Conservation (phyloP, 2,888 invertebrate genomes). For the Graphium colonna region DNA sequence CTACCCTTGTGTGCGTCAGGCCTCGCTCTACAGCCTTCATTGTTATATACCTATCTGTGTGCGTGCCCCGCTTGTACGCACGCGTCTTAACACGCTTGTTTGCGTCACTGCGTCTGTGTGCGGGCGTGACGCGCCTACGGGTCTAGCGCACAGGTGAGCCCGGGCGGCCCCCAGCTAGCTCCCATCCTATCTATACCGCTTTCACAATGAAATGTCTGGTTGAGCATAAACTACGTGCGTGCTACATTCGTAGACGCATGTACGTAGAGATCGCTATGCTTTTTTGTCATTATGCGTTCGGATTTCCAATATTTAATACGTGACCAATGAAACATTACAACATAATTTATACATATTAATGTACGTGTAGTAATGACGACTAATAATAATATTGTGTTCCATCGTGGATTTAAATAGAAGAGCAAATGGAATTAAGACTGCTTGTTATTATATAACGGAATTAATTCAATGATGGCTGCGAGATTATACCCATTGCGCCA, state of each 20-base stretch:
- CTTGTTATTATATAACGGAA: slow-evolving; percentile 4
- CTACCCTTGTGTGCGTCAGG: slow-evolving; percentile 31
- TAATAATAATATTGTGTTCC: too few species aligned
- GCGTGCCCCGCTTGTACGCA: slow-evolving; percentile 19
- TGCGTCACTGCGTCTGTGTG: slow-evolving; percentile 38
- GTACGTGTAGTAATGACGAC: too few species aligned
- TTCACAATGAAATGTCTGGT: slow-evolving; percentile 66
- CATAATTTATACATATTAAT: too few species aligned
- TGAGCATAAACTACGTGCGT: slow-evolving; percentile 64
- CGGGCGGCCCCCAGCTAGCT: slow-evolving; percentile 58
- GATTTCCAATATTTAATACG: too few species aligned
- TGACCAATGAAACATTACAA: too few species aligned
- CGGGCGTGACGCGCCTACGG: slow-evolving; percentile 62
- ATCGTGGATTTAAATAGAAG: too few species aligned
- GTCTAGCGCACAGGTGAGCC: slow-evolving; percentile 69
- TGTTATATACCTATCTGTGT: slow-evolving; percentile 31
- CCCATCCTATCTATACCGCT: slow-evolving; percentile 58
- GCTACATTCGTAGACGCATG: slow-evolving; percentile 57
- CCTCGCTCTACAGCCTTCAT: slow-evolving; percentile 38
- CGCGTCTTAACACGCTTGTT: neutral
- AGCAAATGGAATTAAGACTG: too few species aligned
- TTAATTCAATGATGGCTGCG: slow-evolving; percentile 16
- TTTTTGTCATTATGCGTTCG: slow-evolving; percentile 30
- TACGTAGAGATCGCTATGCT: slow-evolving; percentile 30
- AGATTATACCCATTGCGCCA: slow-evolving; percentile 10